phyloP scores from a whole-genome alignment of 2,113 vertebrate genomes.

The Syngnathus typhle region DNA sequence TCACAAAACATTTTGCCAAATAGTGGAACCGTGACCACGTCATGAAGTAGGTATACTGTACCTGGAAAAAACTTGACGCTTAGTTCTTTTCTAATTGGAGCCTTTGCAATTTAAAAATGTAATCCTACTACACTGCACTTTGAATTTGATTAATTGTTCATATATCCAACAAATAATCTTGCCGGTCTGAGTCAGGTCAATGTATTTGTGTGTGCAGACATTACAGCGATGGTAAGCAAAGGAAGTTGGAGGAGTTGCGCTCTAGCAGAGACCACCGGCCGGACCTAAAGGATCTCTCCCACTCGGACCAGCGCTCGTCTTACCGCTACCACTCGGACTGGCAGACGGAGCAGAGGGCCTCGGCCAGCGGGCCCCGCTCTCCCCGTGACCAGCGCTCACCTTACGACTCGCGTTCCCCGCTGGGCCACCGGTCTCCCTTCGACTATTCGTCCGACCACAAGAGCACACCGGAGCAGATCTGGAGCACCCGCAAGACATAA shows the following conservation, averaged over 20 bases:
- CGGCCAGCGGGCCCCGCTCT: conserved; percentile 82
- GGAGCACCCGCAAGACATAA: conserved; percentile 97
- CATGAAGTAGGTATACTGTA: too few relatives aligned
- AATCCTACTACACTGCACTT: too few relatives aligned
- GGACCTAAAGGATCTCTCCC: conserved; percentile 83
- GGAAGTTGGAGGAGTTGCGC: conserved; percentile 89
- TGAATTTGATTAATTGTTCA: too few relatives aligned
- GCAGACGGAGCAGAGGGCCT: conserved; percentile 86
- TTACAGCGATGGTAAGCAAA: conserved; percentile 87
- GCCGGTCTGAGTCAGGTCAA: background rate
- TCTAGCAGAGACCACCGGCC: conserved; percentile 82
- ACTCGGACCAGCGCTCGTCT: conserved; percentile 80
- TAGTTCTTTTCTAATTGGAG: too few relatives aligned
- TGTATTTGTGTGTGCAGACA: conserved; percentile 59
- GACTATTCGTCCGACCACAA: conserved; percentile 93
- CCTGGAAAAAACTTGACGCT: too few relatives aligned
- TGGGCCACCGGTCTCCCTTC: conserved; percentile 86
- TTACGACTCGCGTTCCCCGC: conserved; percentile 83
- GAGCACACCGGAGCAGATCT: conserved; percentile 94
- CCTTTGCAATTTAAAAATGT: too few relatives aligned
- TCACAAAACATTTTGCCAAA: too few relatives aligned
- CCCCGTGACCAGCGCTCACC: conserved; percentile 89
- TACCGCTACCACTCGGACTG: conserved; percentile 95
- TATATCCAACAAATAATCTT: background rate
- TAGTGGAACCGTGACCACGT: too few relatives aligned